These are phyloP conservation scores for Microcebus murinus DNA, from an alignment of 2,113 vertebrate species.

Conservation along the genomic window DNA sequence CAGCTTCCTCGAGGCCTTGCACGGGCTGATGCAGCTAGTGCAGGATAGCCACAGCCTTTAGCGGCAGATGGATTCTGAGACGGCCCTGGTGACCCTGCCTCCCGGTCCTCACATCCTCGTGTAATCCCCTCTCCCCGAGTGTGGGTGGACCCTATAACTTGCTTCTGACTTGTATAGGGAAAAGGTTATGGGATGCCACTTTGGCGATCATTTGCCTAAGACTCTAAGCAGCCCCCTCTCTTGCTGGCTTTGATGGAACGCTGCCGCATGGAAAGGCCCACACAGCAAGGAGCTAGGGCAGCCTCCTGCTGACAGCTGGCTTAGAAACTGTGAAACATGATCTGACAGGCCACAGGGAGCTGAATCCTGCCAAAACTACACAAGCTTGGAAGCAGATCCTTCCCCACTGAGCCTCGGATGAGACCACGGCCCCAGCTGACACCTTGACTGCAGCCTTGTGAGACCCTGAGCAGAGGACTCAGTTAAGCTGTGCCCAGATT, in stretches of 20 bases:
- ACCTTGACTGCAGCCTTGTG: not conserved
- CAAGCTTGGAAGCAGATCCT: not conserved
- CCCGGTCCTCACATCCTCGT: not conserved
- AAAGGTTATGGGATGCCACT: not conserved
- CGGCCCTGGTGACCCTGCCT: fast-evolving
- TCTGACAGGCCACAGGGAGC: not conserved
- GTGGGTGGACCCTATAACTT: not conserved
- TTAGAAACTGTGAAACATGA: not conserved
- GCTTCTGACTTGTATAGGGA: not conserved
- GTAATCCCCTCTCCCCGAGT: not conserved
- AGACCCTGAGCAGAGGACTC: not conserved
- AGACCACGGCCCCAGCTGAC: not conserved
- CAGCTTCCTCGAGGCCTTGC: not conserved
- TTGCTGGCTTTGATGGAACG: not conserved
- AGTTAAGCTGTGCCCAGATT: not conserved
- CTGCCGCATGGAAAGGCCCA: not conserved
- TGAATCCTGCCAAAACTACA: too few relatives aligned
- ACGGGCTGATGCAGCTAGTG: fast-evolving
- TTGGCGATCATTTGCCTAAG: fast-evolving
- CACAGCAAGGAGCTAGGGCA: not conserved
- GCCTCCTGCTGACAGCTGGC: not conserved
- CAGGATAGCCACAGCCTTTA: too few relatives aligned
- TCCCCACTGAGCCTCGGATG: not conserved
- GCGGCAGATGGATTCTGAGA: not conserved
- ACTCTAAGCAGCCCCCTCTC: not conserved